These are phyloP conservation scores for Cervus canadensis DNA, from an alignment of 2,113 vertebrate species.

Conservation along the genomic window DNA sequence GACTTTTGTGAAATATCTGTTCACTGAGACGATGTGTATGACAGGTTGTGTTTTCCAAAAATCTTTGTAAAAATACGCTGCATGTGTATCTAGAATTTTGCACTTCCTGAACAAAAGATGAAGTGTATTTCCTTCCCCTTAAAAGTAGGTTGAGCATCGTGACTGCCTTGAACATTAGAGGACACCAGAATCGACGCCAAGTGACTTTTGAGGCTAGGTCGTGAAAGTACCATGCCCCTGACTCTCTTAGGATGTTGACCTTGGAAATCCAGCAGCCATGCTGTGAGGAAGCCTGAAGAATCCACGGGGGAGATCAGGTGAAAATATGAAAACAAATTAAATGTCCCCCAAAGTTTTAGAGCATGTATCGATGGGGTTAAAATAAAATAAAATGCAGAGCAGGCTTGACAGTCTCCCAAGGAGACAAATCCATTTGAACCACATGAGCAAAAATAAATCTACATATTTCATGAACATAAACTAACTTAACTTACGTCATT, in stretches of 20 bases:
- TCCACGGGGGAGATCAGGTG: rapidly evolving
- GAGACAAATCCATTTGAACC: neutral
- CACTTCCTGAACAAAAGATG: too few relatives aligned
- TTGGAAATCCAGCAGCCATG: neutral
- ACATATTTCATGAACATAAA: neutral
- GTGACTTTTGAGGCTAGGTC: neutral
- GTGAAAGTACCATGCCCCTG: rapidly evolving
- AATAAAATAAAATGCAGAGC: neutral
- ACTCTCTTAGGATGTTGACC: too few relatives aligned
- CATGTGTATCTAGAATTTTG: neutral
- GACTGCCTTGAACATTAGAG: rapidly evolving
- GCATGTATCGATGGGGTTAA: neutral
- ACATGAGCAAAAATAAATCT: neutral
- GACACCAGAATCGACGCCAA: rapidly evolving
- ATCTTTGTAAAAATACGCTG: neutral
- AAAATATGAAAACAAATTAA: neutral
- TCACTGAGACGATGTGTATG: neutral
- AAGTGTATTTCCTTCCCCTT: neutral
- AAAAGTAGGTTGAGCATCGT: neutral
- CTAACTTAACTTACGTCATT: neutral
- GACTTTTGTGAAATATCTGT: neutral
- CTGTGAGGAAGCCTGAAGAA: rapidly evolving
- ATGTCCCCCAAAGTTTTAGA: neutral
- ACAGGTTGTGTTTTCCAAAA: neutral
- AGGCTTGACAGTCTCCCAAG: neutral